phyloP scores from a whole-genome alignment of 2,113 vertebrate species.

The Grus americana region DNA sequence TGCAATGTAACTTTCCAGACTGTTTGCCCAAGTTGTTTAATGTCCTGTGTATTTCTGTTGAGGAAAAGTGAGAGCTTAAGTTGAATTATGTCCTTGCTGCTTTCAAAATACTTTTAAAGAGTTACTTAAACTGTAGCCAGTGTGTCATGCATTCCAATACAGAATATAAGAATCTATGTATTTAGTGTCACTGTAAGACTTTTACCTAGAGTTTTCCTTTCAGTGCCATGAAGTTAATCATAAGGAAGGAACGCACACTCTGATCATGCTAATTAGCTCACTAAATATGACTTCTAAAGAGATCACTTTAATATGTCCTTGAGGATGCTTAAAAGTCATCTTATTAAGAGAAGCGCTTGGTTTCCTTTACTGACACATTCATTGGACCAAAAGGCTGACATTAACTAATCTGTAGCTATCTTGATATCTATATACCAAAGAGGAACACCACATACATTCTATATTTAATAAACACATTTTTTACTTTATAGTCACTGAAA shows the following conservation, averaged over 20 bases:
- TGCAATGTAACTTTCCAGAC: constrained; percentile 25
- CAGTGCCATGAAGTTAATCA: background rate
- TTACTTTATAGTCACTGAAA: background rate
- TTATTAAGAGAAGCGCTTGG: background rate
- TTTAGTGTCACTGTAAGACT: background rate
- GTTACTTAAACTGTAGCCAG: background rate
- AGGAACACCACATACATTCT: background rate
- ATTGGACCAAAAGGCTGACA: constrained; percentile 3
- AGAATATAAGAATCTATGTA: background rate
- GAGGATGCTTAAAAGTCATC: constrained; percentile 16
- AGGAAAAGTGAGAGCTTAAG: constrained; percentile 14
- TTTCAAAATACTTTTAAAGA: constrained; percentile 41
- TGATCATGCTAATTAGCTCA: constrained; percentile 30
- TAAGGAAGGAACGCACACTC: constrained; percentile 37
- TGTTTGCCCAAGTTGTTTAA: constrained; percentile 34
- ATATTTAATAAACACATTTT: background rate
- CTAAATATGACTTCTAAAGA: constrained; percentile 14
- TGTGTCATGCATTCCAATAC: constrained; percentile 41
- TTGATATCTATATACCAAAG: background rate
- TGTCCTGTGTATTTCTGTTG: constrained; percentile 2
- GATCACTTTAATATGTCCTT: constrained; percentile 6
- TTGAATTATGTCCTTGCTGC: constrained; percentile 46
- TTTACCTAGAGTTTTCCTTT: background rate
- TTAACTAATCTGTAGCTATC: background rate
- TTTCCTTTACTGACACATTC: constrained; percentile 23